These are phyloP conservation scores for Eriosoma lanigerum DNA, from an alignment of 1,140 invertebrate species.

Conservation along the genomic window DNA sequence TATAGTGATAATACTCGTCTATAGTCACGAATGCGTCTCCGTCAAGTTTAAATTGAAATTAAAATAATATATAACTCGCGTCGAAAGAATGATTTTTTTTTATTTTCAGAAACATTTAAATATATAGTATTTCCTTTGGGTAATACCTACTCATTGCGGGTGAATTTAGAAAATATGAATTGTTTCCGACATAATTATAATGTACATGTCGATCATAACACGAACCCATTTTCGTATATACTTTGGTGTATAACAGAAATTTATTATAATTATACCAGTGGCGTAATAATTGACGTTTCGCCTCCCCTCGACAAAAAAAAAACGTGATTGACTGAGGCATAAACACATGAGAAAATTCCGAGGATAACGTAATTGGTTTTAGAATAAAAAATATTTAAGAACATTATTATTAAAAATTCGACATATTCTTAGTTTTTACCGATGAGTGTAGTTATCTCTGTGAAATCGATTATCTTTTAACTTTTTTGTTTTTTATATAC, in stretches of 20 bases:
- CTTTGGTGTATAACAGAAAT: neutral
- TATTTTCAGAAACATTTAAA: neutral
- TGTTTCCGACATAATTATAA: constrained; percentile 25
- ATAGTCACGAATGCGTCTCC: neutral
- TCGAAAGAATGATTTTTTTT: neutral
- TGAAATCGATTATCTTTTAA: too few species aligned
- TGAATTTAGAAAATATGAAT: constrained; percentile 35
- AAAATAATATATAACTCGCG: neutral
- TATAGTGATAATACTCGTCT: too few species aligned
- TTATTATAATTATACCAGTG: constrained; percentile 32
- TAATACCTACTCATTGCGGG: neutral
- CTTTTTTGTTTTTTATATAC: too few species aligned
- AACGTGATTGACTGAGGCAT: constrained; percentile 37
- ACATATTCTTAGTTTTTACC: too few species aligned
- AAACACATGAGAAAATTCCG: constrained; percentile 1
- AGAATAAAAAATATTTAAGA: constrained; percentile 1
- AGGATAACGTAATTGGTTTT: constrained; percentile 19
- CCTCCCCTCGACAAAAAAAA: constrained; percentile 6
- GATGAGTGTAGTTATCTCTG: too few species aligned
- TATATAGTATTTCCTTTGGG: constrained; percentile 6
- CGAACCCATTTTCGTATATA: constrained; percentile 21
- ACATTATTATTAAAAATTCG: neutral
- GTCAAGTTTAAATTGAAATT: neutral
- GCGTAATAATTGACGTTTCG: constrained; percentile 19
- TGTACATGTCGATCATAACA: constrained; percentile 35